Conservation (phyloP, 2,888 invertebrate genomes). For the Spisula solida region DNA sequence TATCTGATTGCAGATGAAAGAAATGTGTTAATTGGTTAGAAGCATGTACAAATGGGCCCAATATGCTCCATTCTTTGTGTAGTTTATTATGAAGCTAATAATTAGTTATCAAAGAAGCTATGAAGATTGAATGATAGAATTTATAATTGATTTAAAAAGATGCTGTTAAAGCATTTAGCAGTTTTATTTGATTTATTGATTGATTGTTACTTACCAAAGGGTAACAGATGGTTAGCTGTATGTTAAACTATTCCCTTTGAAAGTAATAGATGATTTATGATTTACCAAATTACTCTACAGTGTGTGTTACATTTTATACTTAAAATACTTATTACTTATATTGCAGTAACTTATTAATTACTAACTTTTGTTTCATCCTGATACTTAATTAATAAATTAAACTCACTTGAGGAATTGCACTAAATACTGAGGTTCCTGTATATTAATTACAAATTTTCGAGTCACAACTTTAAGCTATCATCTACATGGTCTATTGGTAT, state of each 20-base stretch:
- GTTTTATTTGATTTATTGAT: constrained; percentile 23
- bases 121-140: neutral
- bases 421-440: no score
- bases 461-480: no score
- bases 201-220: constrained; percentile 7
- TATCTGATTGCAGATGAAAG: constrained; percentile 52
- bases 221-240: neutral
- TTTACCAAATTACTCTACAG: neutral
- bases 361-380: no score
- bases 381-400: no score
- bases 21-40: constrained; percentile 37
- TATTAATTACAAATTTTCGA: no score
- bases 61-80: constrained; percentile 19
- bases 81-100: constrained; percentile 35
- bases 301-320: no score
- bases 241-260: neutral
- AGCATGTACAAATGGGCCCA: constrained; percentile 36
- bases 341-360: no score
- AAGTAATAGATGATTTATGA: neutral
- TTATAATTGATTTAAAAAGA: constrained; percentile 19
- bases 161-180: constrained; percentile 14
- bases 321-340: no score
- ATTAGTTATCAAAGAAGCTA: neutral
- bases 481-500: no score
- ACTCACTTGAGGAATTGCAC: no score